These are phyloP conservation scores for Dryobotodes eremita DNA, from an alignment of 2,888 invertebrate species.

Conservation along the genomic window DNA sequence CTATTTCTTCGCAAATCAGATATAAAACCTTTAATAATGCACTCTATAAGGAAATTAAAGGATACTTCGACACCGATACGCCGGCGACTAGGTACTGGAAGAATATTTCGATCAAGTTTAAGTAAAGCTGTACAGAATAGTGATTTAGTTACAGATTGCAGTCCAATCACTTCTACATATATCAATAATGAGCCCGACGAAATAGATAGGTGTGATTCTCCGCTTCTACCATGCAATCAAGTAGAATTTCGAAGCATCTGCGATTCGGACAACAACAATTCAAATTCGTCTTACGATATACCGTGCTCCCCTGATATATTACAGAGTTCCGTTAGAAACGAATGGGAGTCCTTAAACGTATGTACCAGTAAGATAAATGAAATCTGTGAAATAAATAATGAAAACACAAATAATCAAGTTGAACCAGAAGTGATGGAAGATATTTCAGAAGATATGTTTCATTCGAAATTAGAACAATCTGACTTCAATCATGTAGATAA, in stretches of 20 bases:
- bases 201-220: constrained; percentile 79
- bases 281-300: constrained; percentile 73
- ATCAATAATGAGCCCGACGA: constrained; percentile 48
- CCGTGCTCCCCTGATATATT: constrained; percentile 79
- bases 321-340: constrained; percentile 71
- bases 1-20: neutral
- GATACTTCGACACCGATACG: constrained; percentile 84
- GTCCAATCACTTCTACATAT: constrained; percentile 71
- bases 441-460: constrained; percentile 82
- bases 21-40: constrained; percentile 64
- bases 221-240: constrained; percentile 86
- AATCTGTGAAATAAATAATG: constrained; percentile 54
- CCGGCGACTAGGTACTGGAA: constrained; percentile 79
- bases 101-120: constrained; percentile 69
- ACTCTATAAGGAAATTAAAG: constrained; percentile 64
- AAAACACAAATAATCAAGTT: constrained; percentile 24
- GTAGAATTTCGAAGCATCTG: constrained; percentile 79
- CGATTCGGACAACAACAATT: constrained; percentile 78
- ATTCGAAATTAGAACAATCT: constrained; percentile 78
- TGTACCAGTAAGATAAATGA: constrained; percentile 68
- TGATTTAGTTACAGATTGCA: constrained; percentile 65
- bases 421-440: constrained; percentile 74
- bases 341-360: constrained; percentile 78
- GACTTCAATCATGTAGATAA: constrained; percentile 67
- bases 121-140: constrained; percentile 56